Evolutionary conservation across 2,888 invertebrate species (phyloP).

Genomic region (Copidosoma aretas): DNA sequence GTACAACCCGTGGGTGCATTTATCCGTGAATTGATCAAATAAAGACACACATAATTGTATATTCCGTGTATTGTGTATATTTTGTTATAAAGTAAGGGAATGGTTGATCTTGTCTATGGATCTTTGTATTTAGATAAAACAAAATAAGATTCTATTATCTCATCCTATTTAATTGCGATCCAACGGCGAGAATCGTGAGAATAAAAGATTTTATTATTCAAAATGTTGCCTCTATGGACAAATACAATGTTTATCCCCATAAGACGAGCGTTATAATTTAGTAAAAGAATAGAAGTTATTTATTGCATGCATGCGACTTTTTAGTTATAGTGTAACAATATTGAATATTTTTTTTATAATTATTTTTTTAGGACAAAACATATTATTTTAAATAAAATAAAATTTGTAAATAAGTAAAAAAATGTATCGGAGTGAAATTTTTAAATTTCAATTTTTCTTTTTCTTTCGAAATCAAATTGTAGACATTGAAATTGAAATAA

Average conservation of each 20-base stretch:
- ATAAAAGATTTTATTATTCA: slow-evolving; percentile 28
- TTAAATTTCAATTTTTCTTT: too few relatives aligned
- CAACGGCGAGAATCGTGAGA: too few relatives aligned
- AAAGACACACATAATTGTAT: slow-evolving; percentile 44
- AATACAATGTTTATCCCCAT: slow-evolving; percentile 3
- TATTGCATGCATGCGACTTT: background rate
- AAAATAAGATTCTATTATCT: slow-evolving; percentile 11
- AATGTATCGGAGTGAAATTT: too few relatives aligned
- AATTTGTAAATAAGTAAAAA: too few relatives aligned
- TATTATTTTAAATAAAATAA: background rate
- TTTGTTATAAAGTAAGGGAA: slow-evolving; percentile 46
- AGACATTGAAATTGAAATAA: background rate
- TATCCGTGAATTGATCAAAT: slow-evolving; percentile 39
- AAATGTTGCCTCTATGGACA: slow-evolving; percentile 34
- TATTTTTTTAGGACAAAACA: background rate
- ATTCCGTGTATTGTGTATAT: slow-evolving; percentile 52
- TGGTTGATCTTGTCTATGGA: slow-evolving; percentile 33
- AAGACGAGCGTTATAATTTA: slow-evolving; percentile 1
- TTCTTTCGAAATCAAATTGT: too few relatives aligned
- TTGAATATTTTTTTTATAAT: slow-evolving; percentile 10
- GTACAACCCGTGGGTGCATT: slow-evolving; percentile 42
- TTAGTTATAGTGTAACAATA: background rate
- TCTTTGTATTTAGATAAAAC: slow-evolving; percentile 25
- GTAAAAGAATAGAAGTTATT: slow-evolving; percentile 9
- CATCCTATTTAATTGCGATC: too few relatives aligned